Base-by-base conservation (phyloP, 2,888 invertebrate species). In the Pristionchus mayeri region DNA sequence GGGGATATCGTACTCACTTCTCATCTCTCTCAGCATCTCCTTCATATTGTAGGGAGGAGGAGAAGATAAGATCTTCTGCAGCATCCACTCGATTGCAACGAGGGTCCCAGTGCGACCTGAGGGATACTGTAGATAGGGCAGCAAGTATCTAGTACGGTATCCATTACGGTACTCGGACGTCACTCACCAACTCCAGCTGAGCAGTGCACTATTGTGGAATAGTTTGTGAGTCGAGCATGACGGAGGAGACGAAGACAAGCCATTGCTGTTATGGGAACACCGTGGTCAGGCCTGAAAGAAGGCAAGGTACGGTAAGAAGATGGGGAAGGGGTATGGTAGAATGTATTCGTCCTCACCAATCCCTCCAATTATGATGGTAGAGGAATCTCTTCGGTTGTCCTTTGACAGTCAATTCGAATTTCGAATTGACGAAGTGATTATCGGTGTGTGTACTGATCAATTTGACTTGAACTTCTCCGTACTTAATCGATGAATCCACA, bases 211-310 rank as follows among this genome's bases (percentile, higher is more conserved):
- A 48, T 34, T n/a, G 75, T 75, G 1, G 75, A 18, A 11, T 16
- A 16, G 2, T 3, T 44, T n/a, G 37, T 37, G 60, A 78, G 84
- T 30, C 76, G 84, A 34, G 84, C 40, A 37, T 84, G 84, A 24
- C 71, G 78, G 48, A 84, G 78, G 57, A 84, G 48, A 54, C 85
- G 85, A 86, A 90, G n/a, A 87, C 84, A 30, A 86, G 89, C 21
- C 89, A 89, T 37, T 81, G 60, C 30, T 88, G 78, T 37, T 24
- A 7, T 3, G 2, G 75, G 75, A 34, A 48, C 75, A 9, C 75
- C 75, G 48, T 44, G 75, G 24, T 75, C 75, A 3, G 75, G 75
- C 75, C 75, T 75, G 37, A 18, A 67, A 37, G 18, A 37, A 18
- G 4, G n/a, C n/a, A n/a, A n/a, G 27, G 11, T 63, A 27, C 34